Evolutionary conservation across 2,888 invertebrate species (phyloP), one percentile per base, ranked within the genome.

Genomic region (Aphodius sticticus): DNA sequence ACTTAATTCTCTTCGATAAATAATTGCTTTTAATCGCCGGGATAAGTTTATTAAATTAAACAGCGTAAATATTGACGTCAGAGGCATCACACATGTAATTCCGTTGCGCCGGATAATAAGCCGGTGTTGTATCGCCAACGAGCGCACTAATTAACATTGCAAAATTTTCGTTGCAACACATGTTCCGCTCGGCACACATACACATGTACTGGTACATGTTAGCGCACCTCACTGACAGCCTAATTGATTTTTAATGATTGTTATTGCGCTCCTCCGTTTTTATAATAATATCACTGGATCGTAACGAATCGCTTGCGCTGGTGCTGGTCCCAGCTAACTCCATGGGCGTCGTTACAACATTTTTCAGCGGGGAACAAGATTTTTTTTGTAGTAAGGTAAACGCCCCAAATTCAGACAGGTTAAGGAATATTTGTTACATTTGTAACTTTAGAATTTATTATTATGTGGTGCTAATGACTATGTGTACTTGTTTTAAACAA

Each of bases 191-290:
- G 71, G 79, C 76, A 79, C 77, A 77, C 74, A 76, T 77, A 79
- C 76, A 53, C 53, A 53, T 53, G 53, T 53, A 53, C 53, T 53
- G 7, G 53, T 53, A 53, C 53, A 53, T 53, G 53, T 53, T 53
- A 7, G 53, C 53, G 53, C 53, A 79, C 72, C 72, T 79, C 77
- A 74, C 79, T 71, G 77, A 79, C 74, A 36, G 69, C 70, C 77
- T 79, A 79, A 79, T 79, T 79, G 79, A 79, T 74, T 79, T 79
- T 77, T 79, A 79, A 79, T 79, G 79, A 77, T 77, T 72, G 79
- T 35, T 69, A 76, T 77, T 77, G 78, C 75, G 69, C 75, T 78
- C 38, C 37, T 69, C 36, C 35, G 74, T 26, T 53, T 53, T 53
- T 53, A 53, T 53, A 53, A 53, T 53, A 53, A 53, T 53, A 53